A percentile compares a stretch with the other conserved stretches of the same genome.
Evolutionary conservation across 2,113 vertebrate genomes (phyloP).

Genomic region (Rousettus leschenaultii): DNA sequence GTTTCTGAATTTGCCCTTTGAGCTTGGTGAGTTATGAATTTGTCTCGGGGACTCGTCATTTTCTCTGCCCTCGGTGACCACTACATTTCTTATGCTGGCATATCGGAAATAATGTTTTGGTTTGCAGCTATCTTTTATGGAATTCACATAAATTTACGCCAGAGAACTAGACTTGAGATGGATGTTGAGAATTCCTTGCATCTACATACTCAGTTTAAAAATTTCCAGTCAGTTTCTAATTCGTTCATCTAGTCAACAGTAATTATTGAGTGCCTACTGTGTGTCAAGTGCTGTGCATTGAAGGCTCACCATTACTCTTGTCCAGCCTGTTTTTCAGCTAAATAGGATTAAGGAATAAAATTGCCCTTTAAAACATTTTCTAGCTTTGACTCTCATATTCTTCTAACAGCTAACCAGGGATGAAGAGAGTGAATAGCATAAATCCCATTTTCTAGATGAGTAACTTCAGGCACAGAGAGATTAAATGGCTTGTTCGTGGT

Average conservation of each 20-base stretch:
- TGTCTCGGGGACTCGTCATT: background rate
- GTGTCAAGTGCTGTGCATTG: background rate
- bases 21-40: conserved; percentile 28
- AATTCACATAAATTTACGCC: conserved; percentile 23
- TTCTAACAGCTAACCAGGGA: background rate
- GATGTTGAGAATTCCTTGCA: background rate
- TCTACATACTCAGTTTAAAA: background rate
- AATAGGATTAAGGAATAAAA: background rate
- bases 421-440: background rate
- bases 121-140: conserved; percentile 40
- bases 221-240: background rate
- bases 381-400: background rate
- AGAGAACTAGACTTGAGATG: background rate
- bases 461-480: background rate
- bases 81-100: background rate
- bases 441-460: background rate
- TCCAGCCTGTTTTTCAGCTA: background rate
- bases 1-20: conserved; percentile 39
- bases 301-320: background rate
- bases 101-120: conserved; percentile 37
- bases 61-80: background rate
- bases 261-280: background rate
- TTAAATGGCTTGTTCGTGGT: background rate
- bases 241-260: background rate
- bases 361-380: background rate